phyloP scores from a whole-genome alignment of 2,888 invertebrate genomes.

The Tipula lateralis region DNA sequence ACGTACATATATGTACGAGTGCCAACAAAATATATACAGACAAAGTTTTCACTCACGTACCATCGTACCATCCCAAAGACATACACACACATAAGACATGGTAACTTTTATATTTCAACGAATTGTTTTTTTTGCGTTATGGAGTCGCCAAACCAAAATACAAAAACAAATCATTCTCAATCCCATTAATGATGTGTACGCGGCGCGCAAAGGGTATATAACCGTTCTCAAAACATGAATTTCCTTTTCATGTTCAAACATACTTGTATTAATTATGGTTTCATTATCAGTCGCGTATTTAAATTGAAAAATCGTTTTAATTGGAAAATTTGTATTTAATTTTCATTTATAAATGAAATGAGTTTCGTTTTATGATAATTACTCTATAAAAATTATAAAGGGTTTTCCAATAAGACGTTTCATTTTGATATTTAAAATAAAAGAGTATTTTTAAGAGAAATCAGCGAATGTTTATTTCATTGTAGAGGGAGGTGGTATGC shows the following conservation, averaged over 20 bases:
- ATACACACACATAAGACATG: neutral
- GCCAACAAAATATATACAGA: no score
- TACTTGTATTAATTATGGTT: neutral
- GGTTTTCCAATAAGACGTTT: no score
- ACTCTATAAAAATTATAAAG: neutral
- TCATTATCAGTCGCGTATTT: neutral
- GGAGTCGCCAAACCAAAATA: neutral
- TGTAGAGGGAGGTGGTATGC: no score
- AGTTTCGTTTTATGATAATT: neutral
- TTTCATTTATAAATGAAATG: neutral
- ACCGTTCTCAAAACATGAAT: neutral
- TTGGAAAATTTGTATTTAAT: neutral
- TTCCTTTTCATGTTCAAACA: neutral
- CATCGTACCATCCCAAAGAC: neutral
- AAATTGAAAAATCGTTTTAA: neutral
- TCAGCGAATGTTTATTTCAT: no score
- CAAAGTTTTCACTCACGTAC: neutral
- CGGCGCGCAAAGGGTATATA: neutral
- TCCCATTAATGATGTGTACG: neutral
- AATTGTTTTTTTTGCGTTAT: neutral
- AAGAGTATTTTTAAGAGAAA: no score
- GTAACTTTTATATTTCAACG: neutral
- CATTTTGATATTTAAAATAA: no score
- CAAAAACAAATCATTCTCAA: neutral
- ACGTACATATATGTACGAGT: no score